phyloP scores from a whole-genome alignment of 2,113 vertebrate genomes.

The Corydoras sp. region DNA sequence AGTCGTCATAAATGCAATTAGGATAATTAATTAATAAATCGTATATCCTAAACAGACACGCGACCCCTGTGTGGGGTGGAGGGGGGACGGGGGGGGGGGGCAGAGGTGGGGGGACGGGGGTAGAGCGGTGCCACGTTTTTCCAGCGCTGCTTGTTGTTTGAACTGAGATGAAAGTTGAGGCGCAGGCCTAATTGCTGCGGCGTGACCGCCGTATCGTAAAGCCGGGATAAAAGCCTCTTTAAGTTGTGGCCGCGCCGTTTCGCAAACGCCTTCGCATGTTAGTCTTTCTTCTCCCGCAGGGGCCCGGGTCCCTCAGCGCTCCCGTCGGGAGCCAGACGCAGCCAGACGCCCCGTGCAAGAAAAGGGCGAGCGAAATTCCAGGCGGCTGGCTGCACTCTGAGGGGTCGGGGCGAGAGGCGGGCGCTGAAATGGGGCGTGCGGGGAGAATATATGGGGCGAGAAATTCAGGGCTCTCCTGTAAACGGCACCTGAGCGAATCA shows the following conservation, averaged over 20 bases:
- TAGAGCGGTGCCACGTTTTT: constrained; percentile 32
- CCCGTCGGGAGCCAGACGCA: constrained; percentile 39
- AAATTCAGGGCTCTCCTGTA: constrained; percentile 2
- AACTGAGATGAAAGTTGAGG: constrained; percentile 66
- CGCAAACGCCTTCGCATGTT: constrained; percentile 52
- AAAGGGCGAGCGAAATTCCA: constrained; percentile 47
- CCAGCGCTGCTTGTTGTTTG: constrained; percentile 55
- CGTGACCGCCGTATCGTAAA: constrained; percentile 58
- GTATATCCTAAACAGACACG: neutral
- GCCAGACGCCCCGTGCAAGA: constrained; percentile 30
- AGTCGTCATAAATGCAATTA: too few species aligned
- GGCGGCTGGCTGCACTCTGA: constrained; percentile 7
- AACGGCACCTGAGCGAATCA: neutral
- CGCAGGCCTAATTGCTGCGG: constrained; percentile 67
- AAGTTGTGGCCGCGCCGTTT: constrained; percentile 53
- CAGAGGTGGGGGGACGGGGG: too few species aligned
- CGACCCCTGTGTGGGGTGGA: too few species aligned
- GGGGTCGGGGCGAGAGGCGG: constrained; percentile 15
- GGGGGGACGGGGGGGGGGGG: too few species aligned
- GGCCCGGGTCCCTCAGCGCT: constrained; percentile 40
- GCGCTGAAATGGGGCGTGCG: constrained; percentile 12
- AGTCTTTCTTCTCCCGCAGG: constrained; percentile 56
- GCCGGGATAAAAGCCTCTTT: constrained; percentile 55
- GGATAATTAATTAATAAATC: neutral
- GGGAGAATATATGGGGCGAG: constrained; percentile 9